Percentiles rank a stretch among this genome's conserved stretches.
phyloP scores from a whole-genome alignment of 2,888 invertebrate genomes.

The Sphecodes monilicornis region DNA sequence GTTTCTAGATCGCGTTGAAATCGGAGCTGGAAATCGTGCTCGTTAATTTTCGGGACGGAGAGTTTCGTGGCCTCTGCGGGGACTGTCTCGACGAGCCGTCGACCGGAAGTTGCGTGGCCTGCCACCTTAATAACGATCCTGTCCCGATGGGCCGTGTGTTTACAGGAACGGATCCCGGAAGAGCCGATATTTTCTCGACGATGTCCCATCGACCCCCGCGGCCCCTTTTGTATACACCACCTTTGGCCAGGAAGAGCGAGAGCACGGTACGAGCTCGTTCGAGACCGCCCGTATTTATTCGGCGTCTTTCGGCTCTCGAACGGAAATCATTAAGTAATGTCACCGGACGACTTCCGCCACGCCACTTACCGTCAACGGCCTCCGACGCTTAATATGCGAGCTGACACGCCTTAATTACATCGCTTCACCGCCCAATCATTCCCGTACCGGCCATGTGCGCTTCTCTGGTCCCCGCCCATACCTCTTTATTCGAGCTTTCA shows the following conservation, averaged over 20 bases:
- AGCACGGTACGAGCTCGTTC: not conserved
- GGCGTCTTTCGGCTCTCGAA: conserved; percentile 15
- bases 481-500: not conserved
- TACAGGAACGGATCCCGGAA: conserved; percentile 20
- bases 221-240: not conserved
- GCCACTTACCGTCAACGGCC: conserved; percentile 48
- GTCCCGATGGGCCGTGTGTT: not conserved
- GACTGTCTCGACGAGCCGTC: not conserved
- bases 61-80: conserved; percentile 1
- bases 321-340: conserved; percentile 66
- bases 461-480: not conserved
- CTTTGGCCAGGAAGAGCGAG: not conserved
- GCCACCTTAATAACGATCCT: conserved; percentile 35
- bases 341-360: conserved; percentile 62
- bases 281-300: not conserved
- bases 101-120: conserved; percentile 6
- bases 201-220: not conserved
- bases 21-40: conserved; percentile 4
- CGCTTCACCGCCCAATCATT: conserved; percentile 22
- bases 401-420: conserved; percentile 67
- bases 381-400: conserved; percentile 62
- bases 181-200: conserved; percentile 29
- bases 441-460: not conserved
- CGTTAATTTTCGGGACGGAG: not conserved
- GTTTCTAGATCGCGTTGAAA: conserved; percentile 4